Base-by-base conservation (phyloP, 2,113 vertebrate species). In the Cyanocitta stelleri region DNA sequence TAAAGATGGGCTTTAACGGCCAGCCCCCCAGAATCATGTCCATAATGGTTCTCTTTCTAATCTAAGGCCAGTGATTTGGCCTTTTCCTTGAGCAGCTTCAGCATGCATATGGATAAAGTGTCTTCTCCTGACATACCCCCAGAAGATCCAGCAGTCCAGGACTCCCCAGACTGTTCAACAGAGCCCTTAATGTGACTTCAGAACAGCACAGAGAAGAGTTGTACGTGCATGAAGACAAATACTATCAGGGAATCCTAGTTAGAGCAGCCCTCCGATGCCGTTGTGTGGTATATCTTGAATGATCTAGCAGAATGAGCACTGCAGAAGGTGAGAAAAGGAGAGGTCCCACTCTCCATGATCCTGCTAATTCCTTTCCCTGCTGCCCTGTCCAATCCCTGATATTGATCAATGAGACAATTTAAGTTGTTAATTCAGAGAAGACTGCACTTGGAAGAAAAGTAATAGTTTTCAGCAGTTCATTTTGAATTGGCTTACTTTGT, bases 31-130 rank as follows among this genome's bases (percentile, higher is more conserved):
- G 14, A 68, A n/a, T 32, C 3, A 4, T 29, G 9, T 48, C 48
- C 0, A 0, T 37, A n/a, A 30, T 1, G 1, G 1, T 64, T 77
- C 39, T 59, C 24, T 51, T 72, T 64, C 30, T 48, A n/a, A 63
- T 44, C 7, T 41, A 41, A 41, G 39, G 39, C 39, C 30, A 19
- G 29, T 12, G 4, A 17, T 51, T 14, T 22, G 43, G 22, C 43
- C 14, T 79, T 63, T 78, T 59, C 32, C 18, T 33, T 64, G 32
- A 49, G 19, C 44, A 69, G 33, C 44, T 44, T 85, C 23, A 48
- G 35, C 7, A 9, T 11, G 8, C 0, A 0, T 19, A 8, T 39
- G 39, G 27, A 29, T 76, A 6, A 9, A 39, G 11, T 33, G 17
- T 63, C 13, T 14, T n/a, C 13, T 54, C 30, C 27, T 3, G 0